Evolutionary conservation across 2,797 vertebrate species (phyloP).

Genomic region (Alcedo quadribrachys): DNA sequence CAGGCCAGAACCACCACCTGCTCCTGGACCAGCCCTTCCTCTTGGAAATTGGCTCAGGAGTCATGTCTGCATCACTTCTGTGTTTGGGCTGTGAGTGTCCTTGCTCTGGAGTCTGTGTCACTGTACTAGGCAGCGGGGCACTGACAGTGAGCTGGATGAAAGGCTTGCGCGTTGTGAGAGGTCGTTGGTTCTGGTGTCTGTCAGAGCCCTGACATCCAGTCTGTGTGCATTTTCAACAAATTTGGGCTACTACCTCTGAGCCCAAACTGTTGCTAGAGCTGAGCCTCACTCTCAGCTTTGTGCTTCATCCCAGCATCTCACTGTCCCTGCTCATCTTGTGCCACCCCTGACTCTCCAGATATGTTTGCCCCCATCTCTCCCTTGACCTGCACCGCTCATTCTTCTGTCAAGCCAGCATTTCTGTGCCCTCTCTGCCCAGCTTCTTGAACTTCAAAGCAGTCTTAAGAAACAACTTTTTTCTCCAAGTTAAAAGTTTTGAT

Average conservation of each 20-base stretch:
- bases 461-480: background rate
- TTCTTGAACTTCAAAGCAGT: background rate
- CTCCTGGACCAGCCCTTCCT: background rate
- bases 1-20: background rate
- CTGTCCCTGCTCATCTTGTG: background rate
- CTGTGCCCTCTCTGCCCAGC: fast-evolving
- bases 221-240: background rate
- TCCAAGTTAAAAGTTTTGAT: background rate
- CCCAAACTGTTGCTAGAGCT: background rate
- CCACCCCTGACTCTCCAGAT: background rate
- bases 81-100: fast-evolving
- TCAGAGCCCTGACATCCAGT: background rate
- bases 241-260: background rate
- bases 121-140: background rate
- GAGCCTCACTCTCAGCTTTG: background rate
- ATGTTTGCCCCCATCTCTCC: background rate
- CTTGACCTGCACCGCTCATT: background rate
- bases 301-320: background rate
- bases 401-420: fast-evolving
- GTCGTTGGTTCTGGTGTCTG: background rate
- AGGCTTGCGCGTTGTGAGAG: background rate
- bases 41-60: background rate
- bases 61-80: background rate
- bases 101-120: background rate
- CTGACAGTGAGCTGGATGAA: background rate